A percentile compares a stretch with the other conserved stretches of the same genome.
phyloP scores from a whole-genome alignment of 1,140 invertebrate genomes.

The Chironomus tepperi region DNA sequence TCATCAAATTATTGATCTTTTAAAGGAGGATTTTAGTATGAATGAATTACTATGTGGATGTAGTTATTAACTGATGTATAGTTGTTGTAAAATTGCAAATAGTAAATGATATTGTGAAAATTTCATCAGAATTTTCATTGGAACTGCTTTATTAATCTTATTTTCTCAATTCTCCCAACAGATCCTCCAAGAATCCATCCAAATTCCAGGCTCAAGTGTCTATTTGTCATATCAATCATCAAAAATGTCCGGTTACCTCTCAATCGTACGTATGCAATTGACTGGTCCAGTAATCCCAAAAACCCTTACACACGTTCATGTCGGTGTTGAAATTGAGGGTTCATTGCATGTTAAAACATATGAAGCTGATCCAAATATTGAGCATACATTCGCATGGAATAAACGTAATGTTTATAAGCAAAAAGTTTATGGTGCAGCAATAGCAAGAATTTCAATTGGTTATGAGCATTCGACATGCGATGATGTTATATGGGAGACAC shows the following conservation, averaged over 20 bases:
- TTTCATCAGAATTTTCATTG: too few species aligned
- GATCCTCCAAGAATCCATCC: conserved; percentile 91
- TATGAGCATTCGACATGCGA: conserved; percentile 87
- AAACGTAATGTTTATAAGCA: conserved; percentile 95
- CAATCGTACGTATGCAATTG: conserved; percentile 83
- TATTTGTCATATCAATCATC: conserved; percentile 90
- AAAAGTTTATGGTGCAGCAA: conserved; percentile 83
- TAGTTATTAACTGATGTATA: too few species aligned
- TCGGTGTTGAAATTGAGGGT: conserved; percentile 84
- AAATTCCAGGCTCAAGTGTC: conserved; percentile 83
- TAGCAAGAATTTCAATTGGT: conserved; percentile 81
- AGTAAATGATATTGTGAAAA: too few species aligned
- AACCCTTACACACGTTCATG: conserved; percentile 76
- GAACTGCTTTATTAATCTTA: neutral
- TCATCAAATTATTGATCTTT: too few species aligned
- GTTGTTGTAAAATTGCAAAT: too few species aligned
- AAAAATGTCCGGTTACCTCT: conserved; percentile 83
- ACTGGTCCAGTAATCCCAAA: conserved; percentile 71
- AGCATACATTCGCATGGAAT: conserved; percentile 94
- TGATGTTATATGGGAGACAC: conserved; percentile 85
- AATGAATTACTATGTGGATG: too few species aligned
- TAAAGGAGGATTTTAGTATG: too few species aligned
- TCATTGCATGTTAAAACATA: conserved; percentile 84
- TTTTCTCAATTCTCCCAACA: conserved; percentile 38
- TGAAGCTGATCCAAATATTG: conserved; percentile 90